phyloP scores from a whole-genome alignment of 1,140 invertebrate species.

The Penaeus japonicus region DNA sequence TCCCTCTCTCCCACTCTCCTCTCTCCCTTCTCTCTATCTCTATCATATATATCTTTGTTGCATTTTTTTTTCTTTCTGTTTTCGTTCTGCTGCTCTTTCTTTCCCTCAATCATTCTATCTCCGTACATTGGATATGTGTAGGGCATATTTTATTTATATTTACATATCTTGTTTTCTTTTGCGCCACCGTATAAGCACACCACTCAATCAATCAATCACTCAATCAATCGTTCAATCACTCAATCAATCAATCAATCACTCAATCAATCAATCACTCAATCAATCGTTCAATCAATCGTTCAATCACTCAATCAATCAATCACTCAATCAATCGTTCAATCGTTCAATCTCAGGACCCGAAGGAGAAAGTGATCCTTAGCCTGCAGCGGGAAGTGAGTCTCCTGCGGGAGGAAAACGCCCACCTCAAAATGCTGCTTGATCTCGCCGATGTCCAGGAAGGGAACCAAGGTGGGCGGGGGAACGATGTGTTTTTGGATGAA shows the following conservation, averaged over 20 bases:
- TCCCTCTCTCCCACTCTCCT: neutral
- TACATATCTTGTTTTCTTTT: neutral
- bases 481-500: no score
- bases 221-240: no score
- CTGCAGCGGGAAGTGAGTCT: slow-evolving; percentile 88
- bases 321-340: no score
- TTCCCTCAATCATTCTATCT: neutral
- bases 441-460: slow-evolving; percentile 32
- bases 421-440: slow-evolving; percentile 68
- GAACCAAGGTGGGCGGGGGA: neutral
- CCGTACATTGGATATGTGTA: no score
- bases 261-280: no score
- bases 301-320: no score
- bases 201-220: no score
- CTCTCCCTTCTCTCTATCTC: slow-evolving; percentile 36
- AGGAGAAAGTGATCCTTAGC: slow-evolving; percentile 88
- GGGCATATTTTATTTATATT: no score
- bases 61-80: no score
- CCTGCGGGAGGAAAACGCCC: slow-evolving; percentile 90
- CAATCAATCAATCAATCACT: no score
- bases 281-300: no score
- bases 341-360: slow-evolving; percentile 84
- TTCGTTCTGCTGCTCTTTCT: neutral
- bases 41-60: neutral
- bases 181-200: no score